Percentiles rank a stretch among this genome's conserved stretches.
Evolutionary conservation across 2,113 vertebrate genomes (phyloP).

Genomic region (Neomonachus schauinslandi): DNA sequence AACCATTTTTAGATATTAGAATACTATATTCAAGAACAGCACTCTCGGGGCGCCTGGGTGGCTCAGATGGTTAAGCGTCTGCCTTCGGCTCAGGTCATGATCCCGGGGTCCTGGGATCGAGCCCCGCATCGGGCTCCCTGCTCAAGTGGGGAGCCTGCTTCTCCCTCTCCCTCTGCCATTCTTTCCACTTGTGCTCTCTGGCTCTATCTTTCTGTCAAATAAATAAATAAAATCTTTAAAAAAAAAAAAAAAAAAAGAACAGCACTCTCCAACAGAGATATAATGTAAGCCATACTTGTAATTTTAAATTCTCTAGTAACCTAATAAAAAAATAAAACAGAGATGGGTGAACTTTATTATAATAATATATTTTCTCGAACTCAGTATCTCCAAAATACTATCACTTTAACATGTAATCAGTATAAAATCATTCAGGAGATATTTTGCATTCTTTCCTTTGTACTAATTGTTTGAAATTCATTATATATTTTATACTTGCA

Average conservation of each 20-base stretch:
- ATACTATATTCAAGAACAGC: background rate
- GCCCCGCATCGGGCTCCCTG: too few species aligned
- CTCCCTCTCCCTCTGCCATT: too few species aligned
- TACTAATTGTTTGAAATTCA: background rate
- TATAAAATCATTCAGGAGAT: background rate
- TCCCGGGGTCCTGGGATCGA: too few species aligned
- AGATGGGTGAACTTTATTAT: background rate
- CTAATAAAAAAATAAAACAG: background rate
- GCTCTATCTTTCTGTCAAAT: too few species aligned
- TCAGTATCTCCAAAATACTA: background rate
- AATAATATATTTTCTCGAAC: background rate
- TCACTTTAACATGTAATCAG: background rate
- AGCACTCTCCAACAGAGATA: background rate
- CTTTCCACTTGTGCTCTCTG: too few species aligned
- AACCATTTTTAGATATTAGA: background rate
- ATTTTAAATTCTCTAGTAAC: background rate
- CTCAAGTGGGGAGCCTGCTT: too few species aligned
- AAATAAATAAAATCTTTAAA: too few species aligned
- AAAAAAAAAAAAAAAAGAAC: too few species aligned
- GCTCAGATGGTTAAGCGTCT: too few species aligned
- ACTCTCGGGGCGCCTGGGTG: too few species aligned
- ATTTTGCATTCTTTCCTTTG: background rate
- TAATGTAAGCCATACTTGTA: background rate
- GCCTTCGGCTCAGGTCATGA: too few species aligned
- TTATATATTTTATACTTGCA: background rate